phyloP scores from a whole-genome alignment of 2,113 vertebrate genomes.

The Odobenus rosmarus region DNA sequence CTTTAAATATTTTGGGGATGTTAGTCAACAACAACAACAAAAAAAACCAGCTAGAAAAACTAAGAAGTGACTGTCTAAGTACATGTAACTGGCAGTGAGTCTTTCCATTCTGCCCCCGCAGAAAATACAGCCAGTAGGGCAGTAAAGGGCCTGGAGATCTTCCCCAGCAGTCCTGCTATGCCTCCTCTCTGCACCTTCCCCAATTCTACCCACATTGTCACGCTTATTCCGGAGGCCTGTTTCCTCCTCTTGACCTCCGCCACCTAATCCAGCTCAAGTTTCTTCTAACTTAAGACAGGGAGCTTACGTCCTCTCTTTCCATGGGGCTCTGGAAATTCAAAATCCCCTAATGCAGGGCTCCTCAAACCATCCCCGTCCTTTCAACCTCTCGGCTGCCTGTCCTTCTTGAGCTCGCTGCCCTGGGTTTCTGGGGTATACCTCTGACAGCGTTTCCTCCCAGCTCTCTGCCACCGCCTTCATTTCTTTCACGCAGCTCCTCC shows the following conservation, averaged over 20 bases:
- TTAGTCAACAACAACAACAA: background rate
- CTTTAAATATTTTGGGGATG: background rate
- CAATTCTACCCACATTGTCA: background rate
- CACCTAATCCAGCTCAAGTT: background rate
- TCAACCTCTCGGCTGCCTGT: background rate
- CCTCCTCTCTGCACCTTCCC: background rate
- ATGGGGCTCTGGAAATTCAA: background rate
- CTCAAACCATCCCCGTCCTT: background rate
- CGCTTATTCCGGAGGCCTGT: background rate
- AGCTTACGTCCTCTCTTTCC: background rate
- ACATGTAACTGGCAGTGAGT: background rate
- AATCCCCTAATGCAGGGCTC: too few species aligned
- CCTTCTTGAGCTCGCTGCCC: too few species aligned
- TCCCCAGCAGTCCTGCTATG: background rate
- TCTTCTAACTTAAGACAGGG: background rate
- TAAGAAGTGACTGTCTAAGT: background rate
- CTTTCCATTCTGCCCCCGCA: background rate
- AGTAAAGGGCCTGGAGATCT: background rate
- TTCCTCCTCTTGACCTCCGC: background rate
- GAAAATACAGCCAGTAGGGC: background rate
- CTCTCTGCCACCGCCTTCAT: background rate
- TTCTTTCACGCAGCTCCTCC: background rate
- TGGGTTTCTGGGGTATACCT: background rate
- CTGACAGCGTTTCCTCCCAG: rapidly evolving
- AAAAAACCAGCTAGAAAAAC: background rate